These are phyloP conservation scores for Porites divaricata DNA, from an alignment of 92 coral and sea anemone genomes.

Conservation along the genomic window DNA sequence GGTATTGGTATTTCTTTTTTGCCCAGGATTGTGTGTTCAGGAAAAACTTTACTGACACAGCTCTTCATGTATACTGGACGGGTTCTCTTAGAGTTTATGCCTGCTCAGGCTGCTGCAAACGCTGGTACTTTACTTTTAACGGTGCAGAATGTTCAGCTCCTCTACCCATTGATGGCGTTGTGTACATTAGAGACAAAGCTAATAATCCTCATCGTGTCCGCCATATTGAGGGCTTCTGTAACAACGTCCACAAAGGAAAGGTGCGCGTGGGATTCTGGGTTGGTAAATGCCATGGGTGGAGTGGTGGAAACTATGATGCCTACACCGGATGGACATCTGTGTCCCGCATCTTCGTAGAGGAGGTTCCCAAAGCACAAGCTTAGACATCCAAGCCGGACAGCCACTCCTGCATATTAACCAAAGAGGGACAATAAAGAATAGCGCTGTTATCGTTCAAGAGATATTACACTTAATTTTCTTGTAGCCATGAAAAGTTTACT, in stretches of 20 bases:
- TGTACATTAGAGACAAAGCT: not conserved
- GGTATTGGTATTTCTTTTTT: not conserved
- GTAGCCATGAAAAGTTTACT: not conserved
- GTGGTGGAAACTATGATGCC: not conserved
- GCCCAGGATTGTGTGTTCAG: not conserved
- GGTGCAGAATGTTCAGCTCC: not conserved
- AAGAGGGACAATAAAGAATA: not conserved
- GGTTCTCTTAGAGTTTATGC: not conserved
- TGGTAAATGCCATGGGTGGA: not conserved
- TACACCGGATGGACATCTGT: not conserved
- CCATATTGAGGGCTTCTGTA: not conserved
- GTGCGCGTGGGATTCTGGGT: not conserved
- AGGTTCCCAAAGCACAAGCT: not conserved
- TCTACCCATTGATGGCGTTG: not conserved
- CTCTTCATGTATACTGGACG: not conserved
- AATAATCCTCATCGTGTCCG: not conserved
- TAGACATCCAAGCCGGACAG: not conserved
- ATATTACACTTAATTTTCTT: not conserved
- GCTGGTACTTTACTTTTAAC: not conserved
- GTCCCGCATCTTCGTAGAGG: not conserved
- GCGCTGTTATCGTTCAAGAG: not conserved
- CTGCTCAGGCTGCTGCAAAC: not conserved
- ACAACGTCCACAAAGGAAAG: not conserved
- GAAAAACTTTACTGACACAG: constrained; percentile 1
- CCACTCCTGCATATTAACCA: not conserved